Base-by-base conservation (phyloP, 2,113 vertebrate genomes). In the Trematomus loennbergii region DNA sequence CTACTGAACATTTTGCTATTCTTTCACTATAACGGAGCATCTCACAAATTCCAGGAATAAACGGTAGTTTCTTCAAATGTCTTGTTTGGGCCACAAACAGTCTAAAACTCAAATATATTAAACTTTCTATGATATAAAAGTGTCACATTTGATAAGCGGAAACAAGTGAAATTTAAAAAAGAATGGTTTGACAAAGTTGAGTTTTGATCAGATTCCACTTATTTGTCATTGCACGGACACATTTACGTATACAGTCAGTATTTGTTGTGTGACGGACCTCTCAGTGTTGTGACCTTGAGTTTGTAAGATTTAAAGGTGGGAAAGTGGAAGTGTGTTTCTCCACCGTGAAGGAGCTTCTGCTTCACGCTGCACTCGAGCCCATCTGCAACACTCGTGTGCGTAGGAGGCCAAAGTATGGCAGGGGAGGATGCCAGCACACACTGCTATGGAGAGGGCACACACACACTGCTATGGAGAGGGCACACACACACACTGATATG, bases 371-470 rank as follows among this genome's bases (percentile, higher is more conserved):
- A 66, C 17, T 81, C 52, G 72, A 82, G 85, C 89, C 88, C 87
- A 90, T 92, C 92, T 93, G 90, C 82, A 88, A 57, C 18, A 12
- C 68, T 54, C 13, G 7, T 57, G 87, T 82, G 92, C 71, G 90
- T 92, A 63, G 89, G 90, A 53, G 79, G 83, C 12, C 3, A 82
- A 64, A 89, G 88, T 76, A 84, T 79, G 84, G 81, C 75, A 60
- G 75, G 53, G 73, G 84, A 89, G 70, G 77, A 71, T 84, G 90
- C 87, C 90, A 90, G 88, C 81, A 61, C 89, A 82, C 18, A 75
- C 83, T 79, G 82, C 83, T 81, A 71, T 29, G 72, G 81, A 74
- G 81, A 77, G 82, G 64, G 60, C 81, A 81, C 70, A 70, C 76
- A 66, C 75, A 62, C 82, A 22, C 22, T 22, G 22, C 22, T 22